phyloP scores from a whole-genome alignment of 2,113 vertebrate genomes.

The Rhinoptilus africanus region DNA sequence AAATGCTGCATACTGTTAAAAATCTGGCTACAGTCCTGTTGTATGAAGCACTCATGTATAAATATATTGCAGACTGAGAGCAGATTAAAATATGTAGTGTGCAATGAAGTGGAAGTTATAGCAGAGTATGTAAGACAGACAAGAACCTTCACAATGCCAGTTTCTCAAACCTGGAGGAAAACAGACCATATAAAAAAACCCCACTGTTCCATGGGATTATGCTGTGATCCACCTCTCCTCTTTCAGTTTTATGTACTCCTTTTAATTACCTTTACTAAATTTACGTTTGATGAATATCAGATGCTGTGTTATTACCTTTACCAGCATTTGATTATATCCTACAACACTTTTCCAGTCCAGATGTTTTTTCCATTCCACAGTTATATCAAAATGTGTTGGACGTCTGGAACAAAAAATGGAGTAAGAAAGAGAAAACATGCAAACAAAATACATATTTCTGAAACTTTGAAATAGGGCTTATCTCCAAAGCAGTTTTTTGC shows the following conservation, averaged over 20 bases:
- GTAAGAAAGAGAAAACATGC: not conserved
- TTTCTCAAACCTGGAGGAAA: not conserved
- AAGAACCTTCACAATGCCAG: not conserved
- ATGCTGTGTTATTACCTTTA: not conserved
- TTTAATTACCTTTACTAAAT: conserved; percentile 31
- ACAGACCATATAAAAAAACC: not conserved
- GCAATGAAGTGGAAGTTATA: not conserved
- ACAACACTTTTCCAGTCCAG: not conserved
- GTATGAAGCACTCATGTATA: not conserved
- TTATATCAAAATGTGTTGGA: not conserved
- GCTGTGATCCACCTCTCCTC: not conserved
- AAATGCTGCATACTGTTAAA: not conserved
- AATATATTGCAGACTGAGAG: not conserved
- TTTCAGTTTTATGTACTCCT: not conserved
- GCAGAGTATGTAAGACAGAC: not conserved
- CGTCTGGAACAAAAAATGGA: not conserved
- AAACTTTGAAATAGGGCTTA: not conserved
- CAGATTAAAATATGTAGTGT: not conserved
- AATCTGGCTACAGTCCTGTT: not conserved
- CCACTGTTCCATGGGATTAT: not conserved
- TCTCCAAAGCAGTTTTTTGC: not conserved
- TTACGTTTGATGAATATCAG: not conserved
- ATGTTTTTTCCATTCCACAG: not conserved
- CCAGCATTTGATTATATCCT: not conserved
- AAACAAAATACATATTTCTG: not conserved